Evolutionary conservation across 2,113 vertebrate genomes (phyloP).

Genomic region (Eptesicus fuscus): DNA sequence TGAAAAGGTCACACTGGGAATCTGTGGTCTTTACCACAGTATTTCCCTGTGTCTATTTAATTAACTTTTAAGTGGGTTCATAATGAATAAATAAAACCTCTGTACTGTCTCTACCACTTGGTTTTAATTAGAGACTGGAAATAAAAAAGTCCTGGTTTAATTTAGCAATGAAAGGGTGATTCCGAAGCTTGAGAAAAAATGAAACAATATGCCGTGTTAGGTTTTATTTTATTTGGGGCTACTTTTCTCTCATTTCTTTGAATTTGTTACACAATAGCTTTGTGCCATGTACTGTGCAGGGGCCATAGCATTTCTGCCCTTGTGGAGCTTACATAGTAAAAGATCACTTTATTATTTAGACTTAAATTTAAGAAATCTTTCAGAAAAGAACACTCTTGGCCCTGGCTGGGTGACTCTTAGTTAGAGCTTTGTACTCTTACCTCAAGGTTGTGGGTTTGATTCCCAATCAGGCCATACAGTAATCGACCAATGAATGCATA

Average conservation of each 20-base stretch:
- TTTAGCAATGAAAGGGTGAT: constrained; percentile 54
- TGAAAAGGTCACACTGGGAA: constrained; percentile 34
- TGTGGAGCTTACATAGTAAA: neutral
- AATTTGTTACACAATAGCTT: neutral
- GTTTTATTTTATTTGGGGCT: neutral
- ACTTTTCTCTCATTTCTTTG: neutral
- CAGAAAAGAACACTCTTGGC: neutral
- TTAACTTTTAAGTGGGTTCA: constrained; percentile 64
- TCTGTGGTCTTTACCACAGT: constrained; percentile 19
- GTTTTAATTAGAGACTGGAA: constrained; percentile 42
- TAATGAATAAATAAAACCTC: constrained; percentile 45
- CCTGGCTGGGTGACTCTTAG: too few species aligned
- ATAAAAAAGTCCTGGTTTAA: neutral
- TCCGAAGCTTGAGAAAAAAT: constrained; percentile 10
- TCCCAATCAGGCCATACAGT: neutral
- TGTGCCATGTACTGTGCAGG: neutral
- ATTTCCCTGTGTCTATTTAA: constrained; percentile 63
- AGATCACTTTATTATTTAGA: neutral
- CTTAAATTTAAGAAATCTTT: neutral
- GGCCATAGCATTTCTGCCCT: neutral
- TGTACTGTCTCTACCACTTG: constrained; percentile 44
- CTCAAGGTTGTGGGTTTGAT: neutral
- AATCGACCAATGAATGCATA: neutral
- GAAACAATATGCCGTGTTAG: neutral
- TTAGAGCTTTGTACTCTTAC: neutral